Evolutionary conservation across 2,113 vertebrate genomes (phyloP).

Genomic region (Aleadryas rufinucha): DNA sequence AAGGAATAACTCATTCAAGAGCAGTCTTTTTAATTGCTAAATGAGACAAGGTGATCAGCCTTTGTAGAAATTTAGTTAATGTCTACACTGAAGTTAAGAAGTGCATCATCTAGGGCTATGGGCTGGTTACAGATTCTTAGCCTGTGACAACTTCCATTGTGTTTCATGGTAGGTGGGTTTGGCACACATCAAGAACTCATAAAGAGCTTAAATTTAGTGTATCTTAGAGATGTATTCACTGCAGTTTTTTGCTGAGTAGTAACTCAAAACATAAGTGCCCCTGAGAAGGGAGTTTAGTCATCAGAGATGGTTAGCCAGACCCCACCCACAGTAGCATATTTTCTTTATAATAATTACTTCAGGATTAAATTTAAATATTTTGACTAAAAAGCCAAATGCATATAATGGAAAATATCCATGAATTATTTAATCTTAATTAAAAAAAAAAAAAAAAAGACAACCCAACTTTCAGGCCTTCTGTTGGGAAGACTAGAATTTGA

Average conservation of each 20-base stretch:
- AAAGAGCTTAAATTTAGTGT: neutral
- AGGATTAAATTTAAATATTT: neutral
- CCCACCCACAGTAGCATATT: neutral
- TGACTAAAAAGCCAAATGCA: neutral
- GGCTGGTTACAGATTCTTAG: neutral
- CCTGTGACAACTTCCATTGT: neutral
- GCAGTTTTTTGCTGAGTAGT: neutral
- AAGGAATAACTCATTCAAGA: neutral
- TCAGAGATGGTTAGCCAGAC: neutral
- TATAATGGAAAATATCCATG: neutral
- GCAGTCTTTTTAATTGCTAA: neutral
- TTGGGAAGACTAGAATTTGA: neutral
- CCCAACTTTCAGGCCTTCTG: neutral
- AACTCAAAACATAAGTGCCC: neutral
- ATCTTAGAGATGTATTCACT: neutral
- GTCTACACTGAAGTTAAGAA: neutral
- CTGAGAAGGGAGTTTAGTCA: neutral
- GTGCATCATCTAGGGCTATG: neutral
- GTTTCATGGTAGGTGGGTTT: neutral
- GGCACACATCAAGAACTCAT: neutral
- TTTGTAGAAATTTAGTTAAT: neutral
- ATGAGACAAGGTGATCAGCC: neutral
- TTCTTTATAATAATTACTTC: neutral
- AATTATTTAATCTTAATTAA: neutral
- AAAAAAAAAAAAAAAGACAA: neutral